A percentile compares a stretch with the other conserved stretches of the same genome.
Conservation (phyloP, 2,888 invertebrate species). For the Drosophila paranaensis region DNA sequence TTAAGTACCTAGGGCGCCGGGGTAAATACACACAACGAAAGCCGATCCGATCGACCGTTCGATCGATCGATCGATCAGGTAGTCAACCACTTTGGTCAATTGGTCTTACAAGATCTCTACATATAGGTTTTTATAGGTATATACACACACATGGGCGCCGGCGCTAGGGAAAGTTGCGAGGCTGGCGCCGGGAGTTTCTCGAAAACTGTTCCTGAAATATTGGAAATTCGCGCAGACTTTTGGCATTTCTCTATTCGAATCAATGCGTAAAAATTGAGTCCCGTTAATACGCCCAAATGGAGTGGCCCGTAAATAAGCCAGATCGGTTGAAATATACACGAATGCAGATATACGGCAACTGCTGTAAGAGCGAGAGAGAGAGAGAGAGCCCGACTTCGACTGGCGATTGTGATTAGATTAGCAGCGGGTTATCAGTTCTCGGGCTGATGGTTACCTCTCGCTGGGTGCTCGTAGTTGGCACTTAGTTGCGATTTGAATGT, state of each 20-base stretch:
- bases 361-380: not conserved
- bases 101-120: conserved; percentile 34
- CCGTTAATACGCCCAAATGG: conserved; percentile 10
- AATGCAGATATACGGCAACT: not conserved
- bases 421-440: conserved; percentile 36
- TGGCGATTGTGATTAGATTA: conserved; percentile 67
- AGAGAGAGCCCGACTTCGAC: not conserved
- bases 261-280: conserved; percentile 39
- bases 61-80: conserved; percentile 31
- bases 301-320: conserved; percentile 48
- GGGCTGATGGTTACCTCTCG: conserved; percentile 36
- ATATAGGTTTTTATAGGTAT: not conserved
- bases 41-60: not conserved
- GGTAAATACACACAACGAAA: conserved; percentile 50
- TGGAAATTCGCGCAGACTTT: conserved; percentile 68
- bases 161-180: conserved; percentile 56
- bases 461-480: conserved; percentile 8
- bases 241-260: conserved; percentile 61
- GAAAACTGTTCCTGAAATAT: conserved; percentile 39
- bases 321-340: conserved; percentile 14
- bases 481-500: conserved; percentile 62
- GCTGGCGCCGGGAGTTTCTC: conserved; percentile 73
- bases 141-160: conserved; percentile 64
- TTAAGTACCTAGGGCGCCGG: conserved; percentile 76
- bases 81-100: conserved; percentile 58